Evolutionary conservation across 2,113 vertebrate genomes (phyloP).

Genomic region (Dipodomys merriami): DNA sequence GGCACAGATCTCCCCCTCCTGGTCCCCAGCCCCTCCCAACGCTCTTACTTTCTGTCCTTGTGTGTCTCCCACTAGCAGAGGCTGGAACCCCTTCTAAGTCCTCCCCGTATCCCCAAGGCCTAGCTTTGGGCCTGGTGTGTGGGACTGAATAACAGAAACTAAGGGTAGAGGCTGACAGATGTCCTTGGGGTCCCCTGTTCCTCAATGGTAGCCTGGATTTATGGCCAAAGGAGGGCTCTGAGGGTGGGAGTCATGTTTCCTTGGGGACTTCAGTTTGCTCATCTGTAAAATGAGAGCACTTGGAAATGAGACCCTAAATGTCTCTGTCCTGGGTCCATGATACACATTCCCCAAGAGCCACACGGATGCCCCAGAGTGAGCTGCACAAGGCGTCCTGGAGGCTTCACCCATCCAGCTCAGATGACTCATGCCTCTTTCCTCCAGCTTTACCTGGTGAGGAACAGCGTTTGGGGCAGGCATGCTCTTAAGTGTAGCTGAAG

Average conservation of each 20-base stretch:
- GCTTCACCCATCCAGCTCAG: too few species aligned
- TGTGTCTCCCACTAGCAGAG: background rate
- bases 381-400: background rate
- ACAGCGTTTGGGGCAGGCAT: background rate
- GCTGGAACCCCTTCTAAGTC: background rate
- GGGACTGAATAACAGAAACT: too few species aligned
- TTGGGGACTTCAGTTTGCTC: slow-evolving; percentile 6
- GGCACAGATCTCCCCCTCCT: background rate
- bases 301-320: background rate
- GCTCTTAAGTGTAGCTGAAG: background rate
- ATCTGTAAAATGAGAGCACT: slow-evolving; percentile 14
- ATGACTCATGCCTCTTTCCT: background rate
- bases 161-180: background rate
- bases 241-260: background rate
- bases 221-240: background rate
- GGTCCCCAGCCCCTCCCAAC: background rate
- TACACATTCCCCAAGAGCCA: background rate
- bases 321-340: background rate
- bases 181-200: background rate
- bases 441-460: background rate
- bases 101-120: background rate
- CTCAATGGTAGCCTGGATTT: background rate
- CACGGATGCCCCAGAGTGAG: background rate
- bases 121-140: background rate
- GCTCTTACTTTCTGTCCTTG: background rate